These are phyloP conservation scores for Apistogramma diplotaenia DNA, from an alignment of 2,113 vertebrate species.

Conservation along the genomic window DNA sequence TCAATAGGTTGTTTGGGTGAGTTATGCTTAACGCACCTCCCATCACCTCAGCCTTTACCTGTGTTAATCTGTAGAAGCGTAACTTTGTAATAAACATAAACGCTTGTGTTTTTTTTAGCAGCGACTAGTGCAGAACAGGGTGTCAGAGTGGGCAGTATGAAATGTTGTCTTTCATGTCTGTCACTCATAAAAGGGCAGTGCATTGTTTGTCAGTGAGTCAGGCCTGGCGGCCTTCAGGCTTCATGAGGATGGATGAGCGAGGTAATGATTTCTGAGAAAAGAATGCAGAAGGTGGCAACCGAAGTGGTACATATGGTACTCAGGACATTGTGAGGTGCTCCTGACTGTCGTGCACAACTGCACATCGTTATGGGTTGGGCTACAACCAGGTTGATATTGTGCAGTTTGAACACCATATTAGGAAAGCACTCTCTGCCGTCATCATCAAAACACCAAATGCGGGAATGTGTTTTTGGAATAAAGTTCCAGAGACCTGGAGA, in stretches of 20 bases:
- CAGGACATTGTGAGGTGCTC: background rate
- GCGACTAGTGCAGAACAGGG: too few relatives aligned
- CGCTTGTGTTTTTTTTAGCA: too few relatives aligned
- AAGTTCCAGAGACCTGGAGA: background rate
- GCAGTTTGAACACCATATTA: background rate
- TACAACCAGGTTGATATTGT: background rate
- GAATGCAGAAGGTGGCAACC: too few relatives aligned
- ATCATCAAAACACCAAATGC: background rate
- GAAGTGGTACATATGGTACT: background rate
- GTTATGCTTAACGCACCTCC: background rate
- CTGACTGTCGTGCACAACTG: background rate
- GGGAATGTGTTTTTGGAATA: background rate
- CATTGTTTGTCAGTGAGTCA: too few relatives aligned
- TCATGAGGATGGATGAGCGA: too few relatives aligned
- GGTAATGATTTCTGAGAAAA: too few relatives aligned
- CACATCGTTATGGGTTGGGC: background rate
- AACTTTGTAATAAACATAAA: background rate
- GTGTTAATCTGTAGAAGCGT: background rate
- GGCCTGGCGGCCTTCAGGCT: too few relatives aligned
- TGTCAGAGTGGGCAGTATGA: too few relatives aligned
- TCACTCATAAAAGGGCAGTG: too few relatives aligned
- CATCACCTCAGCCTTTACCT: background rate
- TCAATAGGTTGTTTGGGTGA: background rate
- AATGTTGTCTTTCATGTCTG: too few relatives aligned
- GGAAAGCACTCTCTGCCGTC: background rate